Conservation (phyloP, 1,140 invertebrate species). For the Megalopta genalis region DNA sequence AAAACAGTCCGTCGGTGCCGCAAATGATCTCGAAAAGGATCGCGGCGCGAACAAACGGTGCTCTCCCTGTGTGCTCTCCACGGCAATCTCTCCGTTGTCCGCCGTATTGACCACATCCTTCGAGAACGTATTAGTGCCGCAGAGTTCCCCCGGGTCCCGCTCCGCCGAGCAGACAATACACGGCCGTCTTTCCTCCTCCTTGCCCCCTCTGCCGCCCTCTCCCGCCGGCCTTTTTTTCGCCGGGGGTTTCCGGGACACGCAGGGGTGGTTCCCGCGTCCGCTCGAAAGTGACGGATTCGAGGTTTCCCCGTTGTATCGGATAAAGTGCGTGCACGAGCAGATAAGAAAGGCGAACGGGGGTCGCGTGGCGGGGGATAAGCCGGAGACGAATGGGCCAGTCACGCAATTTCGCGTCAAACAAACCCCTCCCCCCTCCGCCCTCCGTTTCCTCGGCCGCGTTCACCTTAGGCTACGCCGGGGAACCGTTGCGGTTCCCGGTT, state of each 20-base stretch:
- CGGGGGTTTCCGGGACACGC: constrained; percentile 7
- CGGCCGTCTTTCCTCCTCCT: too few relatives aligned
- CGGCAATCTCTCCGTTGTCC: too few relatives aligned
- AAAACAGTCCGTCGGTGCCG: too few relatives aligned
- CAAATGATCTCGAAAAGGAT: too few relatives aligned
- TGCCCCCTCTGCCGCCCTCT: neutral
- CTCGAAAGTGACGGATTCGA: constrained; percentile 51
- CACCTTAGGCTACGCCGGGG: constrained; percentile 17
- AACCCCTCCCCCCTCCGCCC: neutral
- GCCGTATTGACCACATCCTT: too few relatives aligned
- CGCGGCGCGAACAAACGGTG: too few relatives aligned
- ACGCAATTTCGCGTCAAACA: constrained; percentile 64
- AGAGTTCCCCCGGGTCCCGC: too few relatives aligned
- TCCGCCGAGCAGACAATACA: too few relatives aligned
- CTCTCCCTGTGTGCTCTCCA: too few relatives aligned
- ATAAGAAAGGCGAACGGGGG: constrained; percentile 56
- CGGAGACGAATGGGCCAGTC: constrained; percentile 63
- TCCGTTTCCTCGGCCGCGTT: neutral
- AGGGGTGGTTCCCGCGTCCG: neutral
- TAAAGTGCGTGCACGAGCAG: constrained; percentile 61
- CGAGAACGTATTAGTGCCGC: too few relatives aligned
- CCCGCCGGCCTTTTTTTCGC: neutral
- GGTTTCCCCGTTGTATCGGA: constrained; percentile 55
- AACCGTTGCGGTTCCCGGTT: constrained; percentile 50
- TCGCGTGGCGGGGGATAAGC: constrained; percentile 61